A percentile compares a stretch with the other conserved stretches of the same genome.
These are phyloP conservation scores for Pantherophis guttatus DNA, from an alignment of 2,113 vertebrate species.

Conservation along the genomic window DNA sequence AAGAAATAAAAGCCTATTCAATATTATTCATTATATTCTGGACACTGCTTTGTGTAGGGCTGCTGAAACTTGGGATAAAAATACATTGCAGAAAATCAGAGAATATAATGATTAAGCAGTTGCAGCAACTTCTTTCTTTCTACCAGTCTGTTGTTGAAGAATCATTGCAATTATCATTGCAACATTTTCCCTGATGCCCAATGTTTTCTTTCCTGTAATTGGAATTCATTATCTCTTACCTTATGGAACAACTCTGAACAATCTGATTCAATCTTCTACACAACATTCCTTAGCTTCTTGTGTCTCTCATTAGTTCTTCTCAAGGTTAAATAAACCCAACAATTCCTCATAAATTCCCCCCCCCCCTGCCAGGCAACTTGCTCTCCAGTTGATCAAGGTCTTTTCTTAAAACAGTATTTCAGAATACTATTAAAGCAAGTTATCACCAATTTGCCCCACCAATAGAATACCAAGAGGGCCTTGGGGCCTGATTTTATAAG, in stretches of 20 bases:
- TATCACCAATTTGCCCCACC: background rate
- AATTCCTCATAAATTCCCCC: background rate
- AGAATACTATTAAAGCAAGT: background rate
- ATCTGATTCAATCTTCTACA: background rate
- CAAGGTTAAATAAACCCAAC: background rate
- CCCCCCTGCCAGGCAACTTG: background rate
- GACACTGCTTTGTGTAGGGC: background rate
- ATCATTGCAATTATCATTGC: background rate
- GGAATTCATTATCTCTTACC: background rate
- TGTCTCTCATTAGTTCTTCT: background rate
- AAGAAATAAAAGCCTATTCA: background rate
- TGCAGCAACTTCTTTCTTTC: background rate
- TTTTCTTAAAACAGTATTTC: background rate
- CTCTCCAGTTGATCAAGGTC: background rate
- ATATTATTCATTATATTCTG: background rate
- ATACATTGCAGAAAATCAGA: background rate
- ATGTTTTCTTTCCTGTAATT: background rate
- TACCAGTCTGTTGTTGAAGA: background rate
- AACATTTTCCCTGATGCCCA: background rate
- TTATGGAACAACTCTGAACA: background rate
- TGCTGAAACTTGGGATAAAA: background rate
- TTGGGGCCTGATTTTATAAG: conserved; percentile 38
- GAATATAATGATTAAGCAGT: background rate
- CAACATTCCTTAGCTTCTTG: background rate
- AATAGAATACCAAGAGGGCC: background rate